phyloP scores from a whole-genome alignment of 2,113 vertebrate genomes.

The Cichladusa arquata region DNA sequence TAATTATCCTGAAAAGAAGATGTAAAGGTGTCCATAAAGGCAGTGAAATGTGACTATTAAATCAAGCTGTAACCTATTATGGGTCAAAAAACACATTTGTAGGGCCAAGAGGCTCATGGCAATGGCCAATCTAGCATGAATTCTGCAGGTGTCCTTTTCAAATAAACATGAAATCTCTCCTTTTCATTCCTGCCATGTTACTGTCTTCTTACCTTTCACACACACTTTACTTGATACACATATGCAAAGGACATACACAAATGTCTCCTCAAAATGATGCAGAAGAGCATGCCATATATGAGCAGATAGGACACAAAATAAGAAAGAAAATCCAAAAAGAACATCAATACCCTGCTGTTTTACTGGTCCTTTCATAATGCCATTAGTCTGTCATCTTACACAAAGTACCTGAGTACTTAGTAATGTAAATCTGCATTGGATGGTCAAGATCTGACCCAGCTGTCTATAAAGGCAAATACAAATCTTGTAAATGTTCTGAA shows the following conservation, averaged over 20 bases:
- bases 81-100: constrained; percentile 78
- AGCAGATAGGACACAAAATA: not conserved
- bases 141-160: constrained; percentile 73
- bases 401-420: not conserved
- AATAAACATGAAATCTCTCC: constrained; percentile 54
- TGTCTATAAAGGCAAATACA: not conserved
- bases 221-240: not conserved
- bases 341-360: not conserved
- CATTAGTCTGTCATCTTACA: not conserved
- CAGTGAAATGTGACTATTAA: constrained; percentile 80
- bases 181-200: not conserved
- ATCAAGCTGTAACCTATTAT: constrained; percentile 76
- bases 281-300: not conserved
- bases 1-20: constrained; percentile 79
- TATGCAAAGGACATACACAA: not conserved
- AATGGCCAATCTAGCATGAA: constrained; percentile 72
- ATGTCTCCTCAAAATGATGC: not conserved
- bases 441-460: not conserved
- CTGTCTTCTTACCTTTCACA: not conserved
- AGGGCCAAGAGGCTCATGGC: constrained; percentile 66
- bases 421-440: not conserved
- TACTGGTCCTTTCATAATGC: not conserved
- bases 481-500: not conserved
- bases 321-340: not conserved
- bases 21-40: constrained; percentile 76